These are phyloP conservation scores for Wasmannia auropunctata DNA, from an alignment of 1,140 invertebrate species.

Conservation along the genomic window DNA sequence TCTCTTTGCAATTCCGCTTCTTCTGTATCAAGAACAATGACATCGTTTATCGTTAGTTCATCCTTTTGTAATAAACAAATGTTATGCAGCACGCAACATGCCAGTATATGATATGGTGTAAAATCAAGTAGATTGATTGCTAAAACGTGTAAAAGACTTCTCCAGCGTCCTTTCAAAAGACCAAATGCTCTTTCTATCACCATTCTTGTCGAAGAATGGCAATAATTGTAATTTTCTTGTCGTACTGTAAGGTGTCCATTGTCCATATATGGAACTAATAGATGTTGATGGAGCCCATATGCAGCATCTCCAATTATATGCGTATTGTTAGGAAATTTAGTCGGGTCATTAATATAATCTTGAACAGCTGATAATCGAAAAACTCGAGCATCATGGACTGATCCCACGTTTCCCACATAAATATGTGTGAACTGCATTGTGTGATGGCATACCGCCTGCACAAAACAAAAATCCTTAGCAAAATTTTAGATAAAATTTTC, in stretches of 20 bases:
- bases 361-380: background rate
- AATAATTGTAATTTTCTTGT: too few relatives aligned
- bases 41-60: background rate
- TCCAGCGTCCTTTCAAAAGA: background rate
- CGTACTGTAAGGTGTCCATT: too few relatives aligned
- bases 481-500: too few relatives aligned
- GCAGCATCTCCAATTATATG: conserved; percentile 21
- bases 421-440: background rate
- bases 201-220: too few relatives aligned
- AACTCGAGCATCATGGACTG: background rate
- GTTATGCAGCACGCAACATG: background rate
- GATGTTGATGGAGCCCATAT: background rate
- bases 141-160: background rate
- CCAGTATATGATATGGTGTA: background rate
- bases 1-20: background rate
- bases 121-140: background rate
- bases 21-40: background rate
- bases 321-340: conserved; percentile 15
- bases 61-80: background rate
- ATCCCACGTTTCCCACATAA: background rate
- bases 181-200: background rate
- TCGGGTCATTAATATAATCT: background rate
- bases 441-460: too few relatives aligned
- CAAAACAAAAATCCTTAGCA: too few relatives aligned
- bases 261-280: background rate